phyloP scores from a whole-genome alignment of 92 coral and sea anemone species.

The Epizoanthus fatuus region DNA sequence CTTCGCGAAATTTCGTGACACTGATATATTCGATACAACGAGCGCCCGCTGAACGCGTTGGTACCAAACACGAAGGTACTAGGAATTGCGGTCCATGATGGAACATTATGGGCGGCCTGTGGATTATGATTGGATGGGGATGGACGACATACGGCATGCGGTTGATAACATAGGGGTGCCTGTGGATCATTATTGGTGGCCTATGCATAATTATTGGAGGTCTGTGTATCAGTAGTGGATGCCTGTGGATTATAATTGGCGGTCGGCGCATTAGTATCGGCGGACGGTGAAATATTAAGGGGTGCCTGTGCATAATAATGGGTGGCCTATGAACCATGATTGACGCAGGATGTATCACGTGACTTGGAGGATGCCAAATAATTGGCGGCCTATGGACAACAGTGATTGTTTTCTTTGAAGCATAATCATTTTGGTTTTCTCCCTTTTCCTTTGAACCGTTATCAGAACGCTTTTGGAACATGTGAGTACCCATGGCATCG shows the following conservation, averaged over 20 bases:
- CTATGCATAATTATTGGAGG: conserved; percentile 93
- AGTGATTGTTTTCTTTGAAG: conserved; percentile 88
- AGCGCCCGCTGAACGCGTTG: too few relatives aligned
- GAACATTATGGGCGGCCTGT: conserved; percentile 91
- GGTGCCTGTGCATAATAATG: conserved; percentile 95
- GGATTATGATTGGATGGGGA: conserved; percentile 93
- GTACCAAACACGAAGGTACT: too few relatives aligned
- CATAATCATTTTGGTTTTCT: conserved; percentile 60
- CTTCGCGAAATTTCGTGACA: too few relatives aligned
- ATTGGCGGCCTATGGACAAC: conserved; percentile 97
- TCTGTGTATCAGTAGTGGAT: conserved; percentile 88
- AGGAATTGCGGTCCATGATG: conserved; percentile 90
- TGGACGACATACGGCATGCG: conserved; percentile 96
- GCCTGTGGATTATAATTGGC: conserved; percentile 96
- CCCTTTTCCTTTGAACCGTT: conserved; percentile 7
- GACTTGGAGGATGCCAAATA: conserved; percentile 98
- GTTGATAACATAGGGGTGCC: conserved; percentile 87
- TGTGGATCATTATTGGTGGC: conserved; percentile 90
- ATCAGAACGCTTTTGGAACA: conserved; percentile 15
- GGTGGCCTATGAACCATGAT: conserved; percentile 98
- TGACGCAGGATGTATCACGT: conserved; percentile 95
- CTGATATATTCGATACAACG: too few relatives aligned
- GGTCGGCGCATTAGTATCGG: conserved; percentile 94
- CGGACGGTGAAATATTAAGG: conserved; percentile 94
- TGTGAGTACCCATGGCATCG: conserved; percentile 48